phyloP scores from a whole-genome alignment of 2,797 vertebrate genomes.

The Mus spretus region DNA sequence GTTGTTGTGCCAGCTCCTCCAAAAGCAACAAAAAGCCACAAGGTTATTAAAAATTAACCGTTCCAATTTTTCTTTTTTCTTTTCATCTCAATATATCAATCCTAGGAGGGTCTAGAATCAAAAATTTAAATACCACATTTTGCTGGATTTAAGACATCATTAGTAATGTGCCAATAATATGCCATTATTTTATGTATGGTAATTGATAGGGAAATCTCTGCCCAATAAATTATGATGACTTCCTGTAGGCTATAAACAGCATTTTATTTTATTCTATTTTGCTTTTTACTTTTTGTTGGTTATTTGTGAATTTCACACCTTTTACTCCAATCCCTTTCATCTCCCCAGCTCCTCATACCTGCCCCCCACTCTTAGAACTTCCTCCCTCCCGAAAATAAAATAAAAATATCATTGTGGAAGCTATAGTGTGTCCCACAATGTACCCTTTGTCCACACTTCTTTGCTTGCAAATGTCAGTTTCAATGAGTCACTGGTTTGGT shows the following conservation, averaged over 20 bases:
- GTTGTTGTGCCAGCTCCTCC: not conserved
- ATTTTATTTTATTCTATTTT: slow-evolving; percentile 54
- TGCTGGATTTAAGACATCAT: not conserved
- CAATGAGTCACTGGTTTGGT: not conserved
- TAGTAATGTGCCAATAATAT: not conserved
- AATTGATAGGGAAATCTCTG: slow-evolving; percentile 30
- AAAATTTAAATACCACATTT: slow-evolving; percentile 32
- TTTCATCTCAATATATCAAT: not conserved
- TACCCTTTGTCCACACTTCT: not conserved
- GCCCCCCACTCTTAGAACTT: not conserved
- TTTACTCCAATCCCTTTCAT: not conserved
- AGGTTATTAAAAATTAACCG: no score
- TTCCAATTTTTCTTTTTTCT: not conserved
- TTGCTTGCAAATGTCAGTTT: not conserved
- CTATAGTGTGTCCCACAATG: not conserved
- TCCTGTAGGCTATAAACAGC: not conserved
- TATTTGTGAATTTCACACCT: not conserved
- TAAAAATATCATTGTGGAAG: not conserved
- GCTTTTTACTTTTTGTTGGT: not conserved
- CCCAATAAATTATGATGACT: slow-evolving; percentile 24
- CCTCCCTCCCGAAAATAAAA: not conserved
- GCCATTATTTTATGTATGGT: slow-evolving; percentile 19
- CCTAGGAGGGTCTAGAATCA: not conserved
- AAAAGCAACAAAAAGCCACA: not conserved
- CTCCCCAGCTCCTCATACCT: not conserved